Evolutionary conservation across 2,797 vertebrate species (phyloP), one percentile per base, ranked within the genome.

Genomic region (Prunella strophiata): DNA sequence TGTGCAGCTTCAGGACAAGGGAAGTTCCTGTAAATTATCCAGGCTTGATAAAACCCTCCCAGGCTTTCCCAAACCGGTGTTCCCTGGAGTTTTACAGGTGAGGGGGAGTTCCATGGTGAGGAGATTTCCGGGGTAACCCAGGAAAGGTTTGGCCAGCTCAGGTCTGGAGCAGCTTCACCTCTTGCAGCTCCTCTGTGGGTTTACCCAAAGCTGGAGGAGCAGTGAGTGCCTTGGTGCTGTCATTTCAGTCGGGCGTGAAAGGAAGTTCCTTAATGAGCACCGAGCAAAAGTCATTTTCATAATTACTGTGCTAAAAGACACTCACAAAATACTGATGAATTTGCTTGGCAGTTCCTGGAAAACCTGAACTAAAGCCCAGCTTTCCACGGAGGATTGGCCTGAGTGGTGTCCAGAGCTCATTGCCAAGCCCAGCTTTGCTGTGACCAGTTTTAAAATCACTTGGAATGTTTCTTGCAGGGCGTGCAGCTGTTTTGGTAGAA

Each of bases 241-340:
- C 27, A 19, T 50, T 54, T 48, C 4, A 0, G 27, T 32, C 1
- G 0, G 27, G 45, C 8, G 0, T 4, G 62, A 43, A 59, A 71
- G 82, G 82, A 83, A 80, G 45, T 5, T 81, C 76, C 45, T 67
- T 59, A 68, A 84, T 7, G 54, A 90, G 85, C 10, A 0, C 2
- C 1, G 61, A 61, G 58, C 61, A 78, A 27, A 89, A 86, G 59
- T 50, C 3, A 34, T 90, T 85, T 85, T 71, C 42, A 23, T 74
- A 71, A 91, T 90, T 50, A 27, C 61, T 26, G 2, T 26, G 67
- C 54, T 50, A 3, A 78, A 86, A 81, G 36, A 72, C 72, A 30
- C 74, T 47, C 68, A 30, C 30, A 67, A 72, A 94, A 68, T 65
- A 7, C 29, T 74, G 29, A 19, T 18, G 61, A 14, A 40, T 85